A percentile compares a stretch with the other conserved stretches of the same genome.
Evolutionary conservation across 2,113 vertebrate species (phyloP).

Genomic region (Porphyrio hochstetteri): DNA sequence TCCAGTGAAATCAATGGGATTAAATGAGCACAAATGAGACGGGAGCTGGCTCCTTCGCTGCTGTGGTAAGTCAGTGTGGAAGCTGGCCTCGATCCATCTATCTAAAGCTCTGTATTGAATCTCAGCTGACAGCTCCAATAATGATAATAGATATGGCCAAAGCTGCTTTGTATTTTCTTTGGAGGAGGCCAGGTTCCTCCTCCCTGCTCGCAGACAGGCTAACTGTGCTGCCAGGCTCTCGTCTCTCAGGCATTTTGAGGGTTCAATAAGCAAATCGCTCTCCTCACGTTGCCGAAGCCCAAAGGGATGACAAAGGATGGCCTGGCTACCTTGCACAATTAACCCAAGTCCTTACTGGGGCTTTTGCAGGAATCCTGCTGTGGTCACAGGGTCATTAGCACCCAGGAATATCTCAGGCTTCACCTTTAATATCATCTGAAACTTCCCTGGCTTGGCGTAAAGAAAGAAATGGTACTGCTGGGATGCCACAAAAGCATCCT

Average conservation of each 20-base stretch:
- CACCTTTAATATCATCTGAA: neutral
- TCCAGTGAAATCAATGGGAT: neutral
- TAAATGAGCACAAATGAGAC: slow-evolving; percentile 48
- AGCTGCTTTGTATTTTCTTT: neutral
- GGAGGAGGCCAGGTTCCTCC: slow-evolving; percentile 5
- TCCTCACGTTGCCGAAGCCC: neutral
- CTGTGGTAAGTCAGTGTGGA: slow-evolving; percentile 6
- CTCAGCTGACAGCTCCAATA: slow-evolving; percentile 56
- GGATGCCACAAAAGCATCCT: neutral
- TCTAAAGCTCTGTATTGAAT: slow-evolving; percentile 36
- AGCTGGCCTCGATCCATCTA: slow-evolving; percentile 24
- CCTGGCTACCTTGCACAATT: neutral
- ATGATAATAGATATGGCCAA: slow-evolving; percentile 49
- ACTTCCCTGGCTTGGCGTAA: neutral
- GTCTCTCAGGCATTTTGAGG: neutral
- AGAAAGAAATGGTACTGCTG: neutral
- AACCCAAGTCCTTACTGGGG: fast-evolving
- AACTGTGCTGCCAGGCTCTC: neutral
- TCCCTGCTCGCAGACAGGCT: neutral
- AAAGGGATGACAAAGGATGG: neutral
- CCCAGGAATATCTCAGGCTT: neutral
- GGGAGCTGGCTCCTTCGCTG: slow-evolving; percentile 21
- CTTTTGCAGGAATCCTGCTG: neutral
- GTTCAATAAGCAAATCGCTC: neutral
- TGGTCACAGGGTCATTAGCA: neutral